phyloP scores from a whole-genome alignment of 2,113 vertebrate genomes.

The Pleuronectes platessa region DNA sequence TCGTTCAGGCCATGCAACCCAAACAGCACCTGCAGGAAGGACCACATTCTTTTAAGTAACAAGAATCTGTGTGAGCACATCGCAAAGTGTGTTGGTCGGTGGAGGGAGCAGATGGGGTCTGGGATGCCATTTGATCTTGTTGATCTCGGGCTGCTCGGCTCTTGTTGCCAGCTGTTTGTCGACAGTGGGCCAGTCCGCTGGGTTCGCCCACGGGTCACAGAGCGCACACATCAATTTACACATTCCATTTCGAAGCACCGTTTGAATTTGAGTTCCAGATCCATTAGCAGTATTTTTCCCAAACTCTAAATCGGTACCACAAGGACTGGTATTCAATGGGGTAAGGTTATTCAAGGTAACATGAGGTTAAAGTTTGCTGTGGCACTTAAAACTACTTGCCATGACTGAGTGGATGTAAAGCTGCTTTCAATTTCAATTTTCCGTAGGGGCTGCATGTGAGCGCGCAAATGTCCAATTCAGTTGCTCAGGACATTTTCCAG shows the following conservation, averaged over 20 bases:
- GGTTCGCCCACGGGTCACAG: background rate
- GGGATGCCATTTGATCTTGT: constrained; percentile 44
- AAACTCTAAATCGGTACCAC: background rate
- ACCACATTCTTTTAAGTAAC: constrained; percentile 47
- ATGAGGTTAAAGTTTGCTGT: background rate
- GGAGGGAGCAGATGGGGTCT: constrained; percentile 47
- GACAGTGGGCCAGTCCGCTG: background rate
- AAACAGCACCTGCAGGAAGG: constrained; percentile 61
- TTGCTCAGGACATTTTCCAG: too few species aligned
- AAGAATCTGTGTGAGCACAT: constrained; percentile 5
- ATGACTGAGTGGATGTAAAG: background rate
- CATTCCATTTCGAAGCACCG: background rate
- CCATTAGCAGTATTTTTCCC: background rate
- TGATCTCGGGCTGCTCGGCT: background rate
- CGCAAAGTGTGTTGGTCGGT: constrained; percentile 6
- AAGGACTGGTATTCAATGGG: background rate
- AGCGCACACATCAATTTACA: background rate
- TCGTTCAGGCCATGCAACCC: background rate
- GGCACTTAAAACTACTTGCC: too few species aligned
- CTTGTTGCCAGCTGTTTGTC: background rate
- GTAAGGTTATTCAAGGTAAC: background rate
- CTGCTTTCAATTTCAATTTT: background rate
- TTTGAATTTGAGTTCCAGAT: background rate
- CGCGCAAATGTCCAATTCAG: too few species aligned
- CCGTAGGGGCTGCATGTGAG: background rate